Base-by-base conservation (phyloP, 2,888 invertebrate species). In the Cataglyphis albicans region DNA sequence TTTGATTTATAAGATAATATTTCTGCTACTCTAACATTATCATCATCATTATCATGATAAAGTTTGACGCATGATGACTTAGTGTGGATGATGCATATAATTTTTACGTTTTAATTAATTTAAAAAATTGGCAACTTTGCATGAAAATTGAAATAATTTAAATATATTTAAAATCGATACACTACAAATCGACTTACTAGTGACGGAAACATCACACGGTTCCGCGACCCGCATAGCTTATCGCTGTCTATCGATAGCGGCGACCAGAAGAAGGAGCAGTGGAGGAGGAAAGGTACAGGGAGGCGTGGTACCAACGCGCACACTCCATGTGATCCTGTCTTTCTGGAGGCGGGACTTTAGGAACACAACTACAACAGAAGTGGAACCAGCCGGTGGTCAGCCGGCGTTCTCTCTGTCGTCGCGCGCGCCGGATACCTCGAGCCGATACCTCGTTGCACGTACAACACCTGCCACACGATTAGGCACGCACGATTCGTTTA, bases 231-330 rank as follows among this genome's bases (percentile, higher is more conserved):
- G 70, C 55, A 59, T 32, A 57, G 70, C 70, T 78, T 81, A 72
- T 83, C 81, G 65, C 44, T 48, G 57, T 73, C n/a, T 64, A 76
- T 82, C 72, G 83, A 61, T 81, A 81, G 75, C 81, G 78, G 75
- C 78, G 84, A 80, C 74, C 75, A 41, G 61, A 52, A 57, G 74
- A 35, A 15, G 80, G 15, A 61, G 73, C 48, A 82, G 67, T 61
- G 52, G 73, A 81, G 81, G 70, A 72, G 75, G 80, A 73, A 65
- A 74, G 74, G 67, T 44, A 18, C 52, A 52, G 52, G 89, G 87
- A 88, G 92, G 93, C 93, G 93, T 92, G 92, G 91, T 90, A 73
- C 84, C 74, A 84, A 78, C 88, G 93, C 93, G 93, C 93, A 93
- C 91, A 84, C 93, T 92, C 93, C 91, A 92, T 92, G 91, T 91